Percentiles rank a stretch among this genome's conserved stretches.
Conservation (phyloP, 2,797 vertebrate species). For the Pipistrellus pygmaeus region DNA sequence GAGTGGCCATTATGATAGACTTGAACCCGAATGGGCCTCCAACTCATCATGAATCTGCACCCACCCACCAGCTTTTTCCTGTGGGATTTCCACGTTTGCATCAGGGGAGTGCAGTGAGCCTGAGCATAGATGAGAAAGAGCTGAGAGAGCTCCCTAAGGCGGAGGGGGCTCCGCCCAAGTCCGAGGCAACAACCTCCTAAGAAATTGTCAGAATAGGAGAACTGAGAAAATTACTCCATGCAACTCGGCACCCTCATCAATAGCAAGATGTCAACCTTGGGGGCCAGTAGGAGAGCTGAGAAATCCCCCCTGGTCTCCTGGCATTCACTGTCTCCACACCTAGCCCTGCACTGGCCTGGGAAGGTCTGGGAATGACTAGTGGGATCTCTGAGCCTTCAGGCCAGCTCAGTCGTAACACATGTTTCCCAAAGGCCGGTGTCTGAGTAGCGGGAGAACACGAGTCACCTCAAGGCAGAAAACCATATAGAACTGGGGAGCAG, state of each 20-base stretch:
- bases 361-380: neutral
- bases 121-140: neutral
- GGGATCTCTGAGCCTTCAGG: neutral
- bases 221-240: neutral
- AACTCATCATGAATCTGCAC: neutral
- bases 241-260: neutral
- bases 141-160: no score
- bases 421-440: neutral
- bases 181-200: neutral
- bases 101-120: neutral
- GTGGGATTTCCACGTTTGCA: neutral
- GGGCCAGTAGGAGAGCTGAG: neutral
- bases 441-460: neutral
- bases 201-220: neutral
- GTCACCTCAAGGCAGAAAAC: neutral
- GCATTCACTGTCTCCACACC: neutral
- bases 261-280: neutral
- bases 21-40: neutral
- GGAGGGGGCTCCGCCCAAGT: accelerated
- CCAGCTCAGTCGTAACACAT: neutral
- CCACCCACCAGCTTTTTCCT: neutral
- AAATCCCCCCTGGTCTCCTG: neutral
- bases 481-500: neutral
- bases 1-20: neutral
- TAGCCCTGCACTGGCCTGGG: neutral